These are phyloP conservation scores for Pyrochroa serraticornis DNA, from an alignment of 2,888 invertebrate genomes.

Conservation along the genomic window DNA sequence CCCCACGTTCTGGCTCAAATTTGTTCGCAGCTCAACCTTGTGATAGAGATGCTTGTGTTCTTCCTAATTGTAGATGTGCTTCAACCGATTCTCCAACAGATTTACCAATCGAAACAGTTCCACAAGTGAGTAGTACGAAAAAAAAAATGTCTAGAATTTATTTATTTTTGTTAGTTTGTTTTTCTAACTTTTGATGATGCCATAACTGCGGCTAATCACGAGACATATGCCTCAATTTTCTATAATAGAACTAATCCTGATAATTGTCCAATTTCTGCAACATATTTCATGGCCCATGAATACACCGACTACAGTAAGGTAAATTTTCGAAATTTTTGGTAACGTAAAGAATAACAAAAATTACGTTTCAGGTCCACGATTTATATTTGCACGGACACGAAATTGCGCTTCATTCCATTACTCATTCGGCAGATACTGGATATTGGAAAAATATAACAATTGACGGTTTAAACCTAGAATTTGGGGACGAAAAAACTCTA, in stretches of 20 bases:
- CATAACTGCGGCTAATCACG: slow-evolving; percentile 63
- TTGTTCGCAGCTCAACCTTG: too few relatives aligned
- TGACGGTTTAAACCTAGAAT: slow-evolving; percentile 62
- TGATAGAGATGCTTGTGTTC: slow-evolving; percentile 33
- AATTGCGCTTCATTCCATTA: slow-evolving; percentile 73
- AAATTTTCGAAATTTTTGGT: slow-evolving; percentile 13
- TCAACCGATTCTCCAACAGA: slow-evolving; percentile 59
- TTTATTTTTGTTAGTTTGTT: slow-evolving; percentile 61
- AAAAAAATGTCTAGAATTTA: background rate
- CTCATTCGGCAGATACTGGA: slow-evolving; percentile 60
- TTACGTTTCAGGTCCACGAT: slow-evolving; percentile 59
- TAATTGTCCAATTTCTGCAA: slow-evolving; percentile 66
- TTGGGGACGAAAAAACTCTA: slow-evolving; percentile 64
- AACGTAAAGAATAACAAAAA: background rate
- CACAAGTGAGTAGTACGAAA: slow-evolving; percentile 57
- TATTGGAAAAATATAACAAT: slow-evolving; percentile 67
- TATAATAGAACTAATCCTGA: slow-evolving; percentile 66
- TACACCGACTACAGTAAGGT: slow-evolving; percentile 70
- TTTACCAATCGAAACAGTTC: slow-evolving; percentile 56
- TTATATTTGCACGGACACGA: slow-evolving; percentile 68
- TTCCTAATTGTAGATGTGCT: slow-evolving; percentile 64
- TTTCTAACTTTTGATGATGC: slow-evolving; percentile 72
- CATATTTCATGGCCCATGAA: slow-evolving; percentile 74
- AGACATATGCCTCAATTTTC: slow-evolving; percentile 62
- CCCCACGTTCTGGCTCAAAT: too few relatives aligned